Evolutionary conservation across 2,113 vertebrate species (phyloP).

Genomic region (Oreochromis niloticus): DNA sequence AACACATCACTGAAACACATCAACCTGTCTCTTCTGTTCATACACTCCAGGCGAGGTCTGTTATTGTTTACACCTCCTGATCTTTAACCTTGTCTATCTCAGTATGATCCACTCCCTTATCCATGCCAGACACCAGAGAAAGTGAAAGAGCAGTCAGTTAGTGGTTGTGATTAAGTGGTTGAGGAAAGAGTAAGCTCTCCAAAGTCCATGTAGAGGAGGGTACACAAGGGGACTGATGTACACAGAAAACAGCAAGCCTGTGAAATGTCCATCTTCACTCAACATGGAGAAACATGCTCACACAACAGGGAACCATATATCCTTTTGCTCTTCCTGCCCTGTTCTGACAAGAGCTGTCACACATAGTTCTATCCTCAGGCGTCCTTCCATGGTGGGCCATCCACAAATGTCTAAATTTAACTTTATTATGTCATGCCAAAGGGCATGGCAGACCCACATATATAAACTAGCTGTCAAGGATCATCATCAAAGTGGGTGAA

Average conservation of each 20-base stretch:
- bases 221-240: neutral
- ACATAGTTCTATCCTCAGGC: slow-evolving; percentile 48
- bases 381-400: slow-evolving; percentile 58
- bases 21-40: neutral
- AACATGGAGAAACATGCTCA: neutral
- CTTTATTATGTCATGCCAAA: slow-evolving; percentile 53
- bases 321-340: slow-evolving; percentile 1
- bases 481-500: slow-evolving; percentile 25
- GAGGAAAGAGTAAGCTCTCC: neutral
- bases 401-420: slow-evolving; percentile 44
- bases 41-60: slow-evolving; percentile 1
- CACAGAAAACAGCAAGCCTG: neutral
- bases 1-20: neutral
- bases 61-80: slow-evolving; percentile 50
- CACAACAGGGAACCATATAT: slow-evolving; percentile 26
- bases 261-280: neutral
- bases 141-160: slow-evolving; percentile 20
- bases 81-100: slow-evolving; percentile 35
- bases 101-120: slow-evolving; percentile 40
- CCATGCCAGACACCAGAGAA: slow-evolving; percentile 46
- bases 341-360: slow-evolving; percentile 23
- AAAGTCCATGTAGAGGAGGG: neutral
- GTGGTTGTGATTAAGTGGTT: neutral
- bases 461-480: slow-evolving; percentile 36
- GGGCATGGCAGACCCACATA: slow-evolving; percentile 22